Evolutionary conservation across 2,113 vertebrate species (phyloP), one percentile per base, ranked within the genome.

Genomic region (Glaucidium brasilianum): DNA sequence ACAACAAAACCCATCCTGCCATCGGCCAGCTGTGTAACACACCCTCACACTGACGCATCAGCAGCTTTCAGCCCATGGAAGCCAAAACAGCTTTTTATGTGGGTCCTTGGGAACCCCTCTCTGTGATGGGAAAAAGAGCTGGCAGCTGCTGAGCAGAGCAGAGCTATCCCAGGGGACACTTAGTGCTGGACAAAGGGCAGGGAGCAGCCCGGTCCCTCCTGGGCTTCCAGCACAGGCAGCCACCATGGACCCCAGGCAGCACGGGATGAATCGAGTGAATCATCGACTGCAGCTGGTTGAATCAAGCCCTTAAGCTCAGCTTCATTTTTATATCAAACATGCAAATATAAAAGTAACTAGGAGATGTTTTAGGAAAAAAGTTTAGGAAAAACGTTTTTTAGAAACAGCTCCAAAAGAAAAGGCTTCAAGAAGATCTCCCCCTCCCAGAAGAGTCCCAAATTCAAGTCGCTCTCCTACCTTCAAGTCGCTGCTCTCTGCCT

Each of bases 401-500:
- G 39, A 56, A 68, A 77, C 91, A 64, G 17, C 9, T 43, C 27
- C 2, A 7, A 60, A 92, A 76, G 17, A 71, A 92, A 83, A 95
- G 37, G 45, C 22, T 87, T 60, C 32, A 50, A 50, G 27, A 37
- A 68, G 56, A 32, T 10, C 14, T 73, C 15, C 34, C 39, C 16
- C 32, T 50, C 30, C 62, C 22, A 10, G 20, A 26, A 52, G 52
- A 30, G 37, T 10, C 52, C 62, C 3, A 0, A 62, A 56, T 22
- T 35, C 32, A 47, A 85, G 58, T 20, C 23, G 30, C 69, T 37
- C 39, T 75, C 93, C n/a, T 98, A 99, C 99, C 99, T 99, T 99
- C 80, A 99, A 96, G 92, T 99, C 98, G 1, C 97, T 97, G 95
- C 98, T 98, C 34, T 98, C 98, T 1, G 99, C 98, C 62, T 99